phyloP scores from a whole-genome alignment of 23 tunicate species.

The Ascidia mentula region DNA sequence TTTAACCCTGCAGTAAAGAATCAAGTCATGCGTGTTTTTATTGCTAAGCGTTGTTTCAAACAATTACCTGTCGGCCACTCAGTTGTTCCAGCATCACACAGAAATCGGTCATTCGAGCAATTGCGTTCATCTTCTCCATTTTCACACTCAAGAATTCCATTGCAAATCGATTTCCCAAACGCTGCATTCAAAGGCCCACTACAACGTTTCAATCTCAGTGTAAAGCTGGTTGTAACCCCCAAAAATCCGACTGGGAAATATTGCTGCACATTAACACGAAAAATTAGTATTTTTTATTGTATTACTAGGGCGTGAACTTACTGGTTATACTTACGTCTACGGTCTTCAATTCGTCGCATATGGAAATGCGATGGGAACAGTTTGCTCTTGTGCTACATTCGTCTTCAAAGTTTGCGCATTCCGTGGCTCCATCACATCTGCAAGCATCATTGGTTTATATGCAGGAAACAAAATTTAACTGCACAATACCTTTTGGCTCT shows the following conservation, averaged over 20 bases:
- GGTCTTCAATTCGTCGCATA: slow-evolving; percentile 11
- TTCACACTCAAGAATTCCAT: slow-evolving; percentile 37
- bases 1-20: too few species aligned
- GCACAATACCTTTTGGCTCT: neutral
- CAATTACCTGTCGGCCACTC: slow-evolving; percentile 5
- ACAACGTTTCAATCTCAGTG: too few species aligned
- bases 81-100: slow-evolving; percentile 30
- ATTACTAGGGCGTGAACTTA: too few species aligned
- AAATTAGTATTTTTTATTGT: too few species aligned
- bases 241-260: neutral
- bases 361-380: neutral
- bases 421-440: slow-evolving; percentile 2
- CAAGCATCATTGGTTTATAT: too few species aligned
- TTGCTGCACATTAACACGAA: too few species aligned
- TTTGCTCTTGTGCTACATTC: slow-evolving; percentile 21
- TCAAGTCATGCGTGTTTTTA: too few species aligned
- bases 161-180: slow-evolving; percentile 32
- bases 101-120: slow-evolving; percentile 18
- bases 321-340: too few species aligned
- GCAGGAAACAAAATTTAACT: too few species aligned
- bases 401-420: neutral
- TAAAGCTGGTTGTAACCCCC: too few species aligned
- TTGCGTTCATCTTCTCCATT: slow-evolving; percentile 25
- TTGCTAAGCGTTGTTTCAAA: too few species aligned
- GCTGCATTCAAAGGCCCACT: neutral